Evolutionary conservation across 2,113 vertebrate genomes (phyloP).

Genomic region (Paraplagusia blochii): DNA sequence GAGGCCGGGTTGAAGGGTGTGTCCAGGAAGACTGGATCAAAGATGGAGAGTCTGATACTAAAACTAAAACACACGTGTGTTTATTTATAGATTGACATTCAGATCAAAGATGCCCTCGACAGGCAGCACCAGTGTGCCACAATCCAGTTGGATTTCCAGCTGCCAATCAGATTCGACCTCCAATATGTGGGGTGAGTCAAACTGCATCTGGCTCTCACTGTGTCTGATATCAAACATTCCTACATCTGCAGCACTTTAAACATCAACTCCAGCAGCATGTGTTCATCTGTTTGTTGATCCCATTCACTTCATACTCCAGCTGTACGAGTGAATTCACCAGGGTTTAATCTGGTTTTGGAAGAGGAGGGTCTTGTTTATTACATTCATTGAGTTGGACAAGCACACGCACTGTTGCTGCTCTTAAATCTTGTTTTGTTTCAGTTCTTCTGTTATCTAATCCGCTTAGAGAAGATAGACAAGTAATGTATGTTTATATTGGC

Average conservation of each 20-base stretch:
- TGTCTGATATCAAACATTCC: conserved; percentile 13
- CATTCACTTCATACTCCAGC: not conserved
- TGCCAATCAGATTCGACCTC: conserved; percentile 85
- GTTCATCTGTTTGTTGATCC: conserved; percentile 2
- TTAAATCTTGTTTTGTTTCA: not conserved
- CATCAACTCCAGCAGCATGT: not conserved
- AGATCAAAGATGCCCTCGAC: conserved; percentile 83
- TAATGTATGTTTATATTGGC: too few relatives aligned
- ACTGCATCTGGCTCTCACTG: conserved; percentile 8
- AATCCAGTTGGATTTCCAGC: conserved; percentile 92
- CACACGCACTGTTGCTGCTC: not conserved
- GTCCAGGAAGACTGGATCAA: not conserved
- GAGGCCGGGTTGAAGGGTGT: not conserved
- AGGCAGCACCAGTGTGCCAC: conserved; percentile 90
- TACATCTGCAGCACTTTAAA: conserved; percentile 34
- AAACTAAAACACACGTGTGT: not conserved
- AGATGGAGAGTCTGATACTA: not conserved
- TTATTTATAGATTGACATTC: conserved; percentile 82
- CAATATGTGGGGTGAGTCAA: conserved; percentile 80
- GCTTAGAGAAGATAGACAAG: not conserved
- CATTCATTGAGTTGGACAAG: conserved; percentile 3
- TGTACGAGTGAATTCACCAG: not conserved
- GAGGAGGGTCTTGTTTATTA: conserved; percentile 15
- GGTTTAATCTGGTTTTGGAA: conserved; percentile 18
- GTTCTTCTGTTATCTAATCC: not conserved